Evolutionary conservation across 2,113 vertebrate species (phyloP).

Genomic region (Carettochelys insculpta): DNA sequence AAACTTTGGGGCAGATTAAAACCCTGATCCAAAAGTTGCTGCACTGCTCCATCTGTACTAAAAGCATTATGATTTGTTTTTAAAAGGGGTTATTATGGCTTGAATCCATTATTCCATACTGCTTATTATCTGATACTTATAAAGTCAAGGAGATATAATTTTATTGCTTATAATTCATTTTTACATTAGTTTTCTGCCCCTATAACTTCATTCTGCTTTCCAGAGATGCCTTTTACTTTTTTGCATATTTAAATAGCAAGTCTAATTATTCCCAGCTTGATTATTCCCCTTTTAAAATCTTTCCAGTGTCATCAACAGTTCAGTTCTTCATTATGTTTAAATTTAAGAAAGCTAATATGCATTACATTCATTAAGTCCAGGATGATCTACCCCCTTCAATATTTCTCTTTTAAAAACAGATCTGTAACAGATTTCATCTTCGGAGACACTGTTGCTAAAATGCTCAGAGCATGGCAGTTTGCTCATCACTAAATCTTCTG

Average conservation of each 20-base stretch:
- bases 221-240: conserved; percentile 53
- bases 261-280: conserved; percentile 63
- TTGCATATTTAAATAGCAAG: conserved; percentile 67
- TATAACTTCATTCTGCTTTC: conserved; percentile 34
- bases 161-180: conserved; percentile 49
- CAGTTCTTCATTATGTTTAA: conserved; percentile 45
- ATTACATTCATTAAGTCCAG: conserved; percentile 52
- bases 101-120: conserved; percentile 23
- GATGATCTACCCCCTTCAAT: not conserved
- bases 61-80: not conserved
- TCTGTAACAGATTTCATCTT: not conserved
- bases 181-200: not conserved
- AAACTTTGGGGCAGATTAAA: not conserved
- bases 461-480: not conserved
- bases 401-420: not conserved
- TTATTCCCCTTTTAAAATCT: conserved; percentile 56
- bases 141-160: conserved; percentile 44
- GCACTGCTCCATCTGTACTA: not conserved
- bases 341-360: conserved; percentile 22
- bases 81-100: not conserved
- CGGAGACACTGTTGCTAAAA: not conserved
- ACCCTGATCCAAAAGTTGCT: not conserved
- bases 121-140: conserved; percentile 56
- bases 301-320: conserved; percentile 52
- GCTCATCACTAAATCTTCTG: not conserved